These are phyloP conservation scores for Polypterus senegalus DNA, from an alignment of 2,113 vertebrate species.

Conservation along the genomic window DNA sequence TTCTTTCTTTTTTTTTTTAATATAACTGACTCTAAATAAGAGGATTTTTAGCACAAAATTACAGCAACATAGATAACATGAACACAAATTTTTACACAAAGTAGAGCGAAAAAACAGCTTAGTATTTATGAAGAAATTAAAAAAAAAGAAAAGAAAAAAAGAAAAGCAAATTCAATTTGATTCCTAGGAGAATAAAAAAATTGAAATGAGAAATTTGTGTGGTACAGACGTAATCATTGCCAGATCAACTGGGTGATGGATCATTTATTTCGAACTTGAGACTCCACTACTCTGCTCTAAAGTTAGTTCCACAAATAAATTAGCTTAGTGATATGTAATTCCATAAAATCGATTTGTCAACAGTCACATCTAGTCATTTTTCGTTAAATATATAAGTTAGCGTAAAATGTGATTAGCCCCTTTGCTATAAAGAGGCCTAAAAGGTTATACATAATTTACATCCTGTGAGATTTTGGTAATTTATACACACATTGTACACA, in stretches of 20 bases:
- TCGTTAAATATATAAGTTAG: slow-evolving; percentile 49
- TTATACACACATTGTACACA: slow-evolving; percentile 70
- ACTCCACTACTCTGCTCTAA: slow-evolving; percentile 61
- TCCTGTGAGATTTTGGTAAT: slow-evolving; percentile 54
- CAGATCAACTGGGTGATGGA: slow-evolving; percentile 54
- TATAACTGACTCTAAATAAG: slow-evolving; percentile 67
- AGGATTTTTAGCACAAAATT: slow-evolving; percentile 89
- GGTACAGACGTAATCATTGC: slow-evolving; percentile 47
- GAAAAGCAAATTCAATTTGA: slow-evolving; percentile 30
- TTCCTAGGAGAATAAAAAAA: slow-evolving; percentile 28
- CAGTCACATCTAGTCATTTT: slow-evolving; percentile 58
- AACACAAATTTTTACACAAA: slow-evolving; percentile 80
- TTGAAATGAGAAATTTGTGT: slow-evolving; percentile 36
- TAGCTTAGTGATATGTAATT: slow-evolving; percentile 53
- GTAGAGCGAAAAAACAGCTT: slow-evolving; percentile 59
- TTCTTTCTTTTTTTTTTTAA: slow-evolving; percentile 48
- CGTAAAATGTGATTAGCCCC: slow-evolving; percentile 49
- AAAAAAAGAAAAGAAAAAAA: slow-evolving; percentile 35
- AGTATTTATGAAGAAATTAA: slow-evolving; percentile 51
- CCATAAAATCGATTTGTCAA: slow-evolving; percentile 42
- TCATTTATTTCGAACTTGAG: slow-evolving; percentile 35
- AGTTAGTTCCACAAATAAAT: slow-evolving; percentile 62
- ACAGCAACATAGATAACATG: slow-evolving; percentile 85
- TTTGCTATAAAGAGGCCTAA: slow-evolving; percentile 51
- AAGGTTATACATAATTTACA: slow-evolving; percentile 70